phyloP scores from a whole-genome alignment of 2,888 invertebrate genomes.

The Spicauda simplicius region DNA sequence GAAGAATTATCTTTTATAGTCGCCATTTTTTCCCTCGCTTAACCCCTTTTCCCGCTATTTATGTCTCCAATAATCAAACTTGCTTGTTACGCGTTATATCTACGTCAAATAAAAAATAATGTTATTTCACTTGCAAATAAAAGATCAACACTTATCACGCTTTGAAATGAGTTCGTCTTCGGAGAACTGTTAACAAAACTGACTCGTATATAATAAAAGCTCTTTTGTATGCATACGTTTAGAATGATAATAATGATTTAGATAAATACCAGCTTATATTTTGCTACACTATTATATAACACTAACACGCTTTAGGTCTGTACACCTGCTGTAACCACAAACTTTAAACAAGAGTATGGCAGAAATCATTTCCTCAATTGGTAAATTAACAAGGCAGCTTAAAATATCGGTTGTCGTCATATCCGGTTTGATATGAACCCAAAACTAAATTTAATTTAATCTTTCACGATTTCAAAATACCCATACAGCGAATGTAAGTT shows the following conservation, averaged over 20 bases:
- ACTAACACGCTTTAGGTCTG: too few species aligned
- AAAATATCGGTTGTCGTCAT: too few species aligned
- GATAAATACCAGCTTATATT: not conserved
- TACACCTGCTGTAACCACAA: too few species aligned
- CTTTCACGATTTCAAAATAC: conserved; percentile 14
- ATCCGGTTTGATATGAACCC: too few species aligned
- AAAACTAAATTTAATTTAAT: not conserved
- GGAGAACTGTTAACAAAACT: conserved; percentile 5
- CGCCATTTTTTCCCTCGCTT: conserved; percentile 14
- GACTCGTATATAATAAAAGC: conserved; percentile 8
- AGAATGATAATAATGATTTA: not conserved
- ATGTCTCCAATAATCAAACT: conserved; percentile 13
- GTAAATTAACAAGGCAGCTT: too few species aligned
- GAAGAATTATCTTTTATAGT: conserved; percentile 39
- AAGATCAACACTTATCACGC: conserved; percentile 10
- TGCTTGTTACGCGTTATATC: conserved; percentile 3
- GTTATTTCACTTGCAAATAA: conserved; percentile 9
- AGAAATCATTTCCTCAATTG: too few species aligned
- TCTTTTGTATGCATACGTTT: not conserved
- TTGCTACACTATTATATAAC: too few species aligned
- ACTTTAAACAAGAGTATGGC: too few species aligned
- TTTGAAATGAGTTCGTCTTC: conserved; percentile 11
- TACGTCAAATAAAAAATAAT: conserved; percentile 13
- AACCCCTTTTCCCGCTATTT: conserved; percentile 7
- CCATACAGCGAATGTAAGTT: conserved; percentile 36